Conservation (phyloP, 2,888 invertebrate genomes). For the Trissoscelio sp. region DNA sequence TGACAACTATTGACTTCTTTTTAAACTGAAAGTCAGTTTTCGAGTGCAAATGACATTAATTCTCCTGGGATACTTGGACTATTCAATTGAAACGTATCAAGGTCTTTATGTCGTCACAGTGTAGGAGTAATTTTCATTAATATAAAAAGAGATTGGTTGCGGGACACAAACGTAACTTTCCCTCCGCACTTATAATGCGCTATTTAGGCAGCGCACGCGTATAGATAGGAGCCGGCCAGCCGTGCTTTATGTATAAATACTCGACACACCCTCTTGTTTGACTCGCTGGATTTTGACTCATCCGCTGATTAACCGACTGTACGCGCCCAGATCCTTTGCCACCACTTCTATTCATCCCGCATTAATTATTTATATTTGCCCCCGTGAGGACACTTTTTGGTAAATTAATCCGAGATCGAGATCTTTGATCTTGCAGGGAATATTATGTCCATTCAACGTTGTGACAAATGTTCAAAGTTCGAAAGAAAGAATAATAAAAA, state of each 20-base stretch:
- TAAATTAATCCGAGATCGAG: slow-evolving; percentile 41
- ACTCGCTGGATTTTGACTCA: slow-evolving; percentile 76
- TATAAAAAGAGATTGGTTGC: slow-evolving; percentile 40
- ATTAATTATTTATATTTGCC: slow-evolving; percentile 51
- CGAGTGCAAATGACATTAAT: slow-evolving; percentile 7
- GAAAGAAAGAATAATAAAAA: too few species aligned
- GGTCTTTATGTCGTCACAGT: slow-evolving; percentile 18
- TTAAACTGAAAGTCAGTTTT: slow-evolving; percentile 1
- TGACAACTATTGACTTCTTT: too few species aligned
- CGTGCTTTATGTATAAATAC: slow-evolving; percentile 56
- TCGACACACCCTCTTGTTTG: slow-evolving; percentile 73
- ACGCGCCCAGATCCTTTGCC: slow-evolving; percentile 69
- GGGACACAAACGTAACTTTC: slow-evolving; percentile 21
- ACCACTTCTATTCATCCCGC: slow-evolving; percentile 34
- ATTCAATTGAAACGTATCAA: slow-evolving; percentile 28
- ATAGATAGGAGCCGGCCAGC: slow-evolving; percentile 10
- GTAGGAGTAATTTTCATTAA: slow-evolving; percentile 34
- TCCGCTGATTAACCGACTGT: slow-evolving; percentile 79
- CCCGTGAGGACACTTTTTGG: slow-evolving; percentile 40
- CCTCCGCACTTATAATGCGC: slow-evolving; percentile 9
- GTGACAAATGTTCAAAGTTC: too few species aligned
- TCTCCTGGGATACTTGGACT: background rate
- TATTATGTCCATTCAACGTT: too few species aligned
- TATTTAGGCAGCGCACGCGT: slow-evolving; percentile 35
- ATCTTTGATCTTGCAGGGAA: slow-evolving; percentile 50